phyloP scores from a whole-genome alignment of 2,113 vertebrate genomes.

The Empidonax alnorum region DNA sequence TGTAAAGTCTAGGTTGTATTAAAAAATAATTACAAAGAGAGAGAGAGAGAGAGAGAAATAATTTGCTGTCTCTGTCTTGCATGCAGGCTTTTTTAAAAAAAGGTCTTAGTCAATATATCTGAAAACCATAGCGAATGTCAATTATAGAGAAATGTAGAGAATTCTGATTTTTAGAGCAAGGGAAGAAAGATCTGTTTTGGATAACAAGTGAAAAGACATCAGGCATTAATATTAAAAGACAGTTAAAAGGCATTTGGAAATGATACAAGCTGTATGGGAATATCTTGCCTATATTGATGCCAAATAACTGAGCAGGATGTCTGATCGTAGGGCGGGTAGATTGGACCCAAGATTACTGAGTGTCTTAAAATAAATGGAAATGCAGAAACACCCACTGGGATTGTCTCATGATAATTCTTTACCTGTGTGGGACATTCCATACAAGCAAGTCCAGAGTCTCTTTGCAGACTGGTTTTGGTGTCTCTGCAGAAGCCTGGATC shows the following conservation, averaged over 20 bases:
- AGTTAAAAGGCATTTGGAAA: background rate
- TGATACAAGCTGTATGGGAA: background rate
- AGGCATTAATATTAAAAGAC: background rate
- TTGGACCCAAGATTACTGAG: background rate
- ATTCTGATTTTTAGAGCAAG: background rate
- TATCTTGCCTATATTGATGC: background rate
- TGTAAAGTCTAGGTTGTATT: background rate
- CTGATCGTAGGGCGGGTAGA: background rate
- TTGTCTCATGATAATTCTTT: background rate
- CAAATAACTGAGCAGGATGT: background rate
- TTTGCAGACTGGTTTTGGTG: background rate
- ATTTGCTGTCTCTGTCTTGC: background rate
- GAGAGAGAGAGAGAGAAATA: background rate
- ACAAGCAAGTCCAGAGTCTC: fast-evolving
- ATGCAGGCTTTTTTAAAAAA: background rate
- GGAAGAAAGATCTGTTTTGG: background rate
- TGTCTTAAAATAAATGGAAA: background rate
- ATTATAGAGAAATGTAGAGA: background rate
- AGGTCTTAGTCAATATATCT: background rate
- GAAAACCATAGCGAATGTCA: background rate
- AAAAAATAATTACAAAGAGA: background rate
- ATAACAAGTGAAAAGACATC: background rate
- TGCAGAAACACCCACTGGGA: background rate
- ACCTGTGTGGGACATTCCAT: background rate
- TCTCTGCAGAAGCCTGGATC: background rate